Evolutionary conservation across 2,797 vertebrate species (phyloP).

Genomic region (Ciconia nigra): DNA sequence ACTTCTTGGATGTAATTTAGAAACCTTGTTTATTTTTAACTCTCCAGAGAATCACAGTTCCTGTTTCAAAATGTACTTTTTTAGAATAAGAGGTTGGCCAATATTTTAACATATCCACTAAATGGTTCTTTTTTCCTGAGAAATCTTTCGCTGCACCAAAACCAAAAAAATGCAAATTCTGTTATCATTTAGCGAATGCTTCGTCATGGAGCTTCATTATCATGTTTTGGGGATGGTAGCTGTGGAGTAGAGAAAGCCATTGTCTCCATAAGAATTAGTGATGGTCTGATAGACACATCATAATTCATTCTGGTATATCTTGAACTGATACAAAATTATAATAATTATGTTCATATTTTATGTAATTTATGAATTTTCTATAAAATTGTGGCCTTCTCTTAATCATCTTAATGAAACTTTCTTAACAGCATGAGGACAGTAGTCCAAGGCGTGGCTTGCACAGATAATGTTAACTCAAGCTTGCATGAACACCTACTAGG

Average conservation of each 20-base stretch:
- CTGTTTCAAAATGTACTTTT: not conserved
- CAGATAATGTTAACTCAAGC: not conserved
- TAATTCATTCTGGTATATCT: not conserved
- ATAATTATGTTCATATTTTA: not conserved
- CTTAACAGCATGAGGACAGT: not conserved
- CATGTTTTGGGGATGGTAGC: not conserved
- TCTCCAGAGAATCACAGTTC: not conserved
- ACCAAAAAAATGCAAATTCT: not conserved
- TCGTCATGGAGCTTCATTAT: not conserved
- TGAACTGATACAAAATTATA: not conserved
- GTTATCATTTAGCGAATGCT: not conserved
- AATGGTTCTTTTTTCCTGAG: not conserved
- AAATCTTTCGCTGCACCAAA: not conserved
- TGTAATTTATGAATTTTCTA: not conserved
- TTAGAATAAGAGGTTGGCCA: not conserved
- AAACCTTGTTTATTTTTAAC: not conserved
- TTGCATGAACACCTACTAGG: not conserved
- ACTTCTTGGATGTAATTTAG: not conserved
- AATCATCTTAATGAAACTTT: not conserved
- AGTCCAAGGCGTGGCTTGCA: not conserved
- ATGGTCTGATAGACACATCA: not conserved
- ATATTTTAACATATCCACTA: not conserved
- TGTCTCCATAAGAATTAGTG: not conserved
- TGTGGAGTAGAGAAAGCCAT: not conserved
- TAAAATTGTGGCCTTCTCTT: not conserved